Percentiles rank a stretch among this genome's conserved stretches.
These are phyloP conservation scores for Rostratula benghalensis DNA, from an alignment of 2,113 vertebrate species.

Conservation along the genomic window DNA sequence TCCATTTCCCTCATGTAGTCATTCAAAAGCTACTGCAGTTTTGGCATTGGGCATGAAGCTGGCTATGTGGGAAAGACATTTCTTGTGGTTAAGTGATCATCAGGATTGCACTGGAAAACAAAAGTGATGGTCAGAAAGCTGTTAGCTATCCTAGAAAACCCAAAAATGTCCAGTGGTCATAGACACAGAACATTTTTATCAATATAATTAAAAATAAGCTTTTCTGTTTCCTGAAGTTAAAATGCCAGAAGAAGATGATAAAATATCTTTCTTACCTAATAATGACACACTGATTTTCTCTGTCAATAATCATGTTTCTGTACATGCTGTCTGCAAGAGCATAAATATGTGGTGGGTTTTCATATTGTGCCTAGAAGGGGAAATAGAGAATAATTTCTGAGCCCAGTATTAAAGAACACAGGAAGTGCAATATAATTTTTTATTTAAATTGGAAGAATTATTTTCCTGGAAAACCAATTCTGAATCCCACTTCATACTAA, in stretches of 20 bases:
- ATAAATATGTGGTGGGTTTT: constrained; percentile 98
- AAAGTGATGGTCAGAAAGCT: background rate
- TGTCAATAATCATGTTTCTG: constrained; percentile 98
- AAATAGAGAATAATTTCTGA: background rate
- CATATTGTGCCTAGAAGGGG: constrained; percentile 89
- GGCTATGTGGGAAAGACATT: background rate
- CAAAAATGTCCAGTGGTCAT: background rate
- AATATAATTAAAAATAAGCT: background rate
- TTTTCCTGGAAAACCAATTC: background rate
- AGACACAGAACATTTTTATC: background rate
- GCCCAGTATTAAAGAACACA: background rate
- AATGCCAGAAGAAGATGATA: background rate
- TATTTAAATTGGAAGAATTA: background rate
- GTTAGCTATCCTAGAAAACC: background rate
- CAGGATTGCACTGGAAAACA: background rate
- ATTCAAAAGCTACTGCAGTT: background rate
- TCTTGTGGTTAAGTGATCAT: background rate
- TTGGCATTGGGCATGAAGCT: background rate
- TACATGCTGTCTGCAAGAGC: constrained; percentile 98
- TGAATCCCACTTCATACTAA: background rate
- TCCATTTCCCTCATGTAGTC: background rate
- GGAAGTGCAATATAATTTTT: background rate
- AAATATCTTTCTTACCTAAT: constrained; percentile 85
- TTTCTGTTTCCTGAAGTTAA: background rate
- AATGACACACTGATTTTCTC: constrained; percentile 98